phyloP scores from a whole-genome alignment of 2,113 vertebrate species.

The Phodopus roborovskii region DNA sequence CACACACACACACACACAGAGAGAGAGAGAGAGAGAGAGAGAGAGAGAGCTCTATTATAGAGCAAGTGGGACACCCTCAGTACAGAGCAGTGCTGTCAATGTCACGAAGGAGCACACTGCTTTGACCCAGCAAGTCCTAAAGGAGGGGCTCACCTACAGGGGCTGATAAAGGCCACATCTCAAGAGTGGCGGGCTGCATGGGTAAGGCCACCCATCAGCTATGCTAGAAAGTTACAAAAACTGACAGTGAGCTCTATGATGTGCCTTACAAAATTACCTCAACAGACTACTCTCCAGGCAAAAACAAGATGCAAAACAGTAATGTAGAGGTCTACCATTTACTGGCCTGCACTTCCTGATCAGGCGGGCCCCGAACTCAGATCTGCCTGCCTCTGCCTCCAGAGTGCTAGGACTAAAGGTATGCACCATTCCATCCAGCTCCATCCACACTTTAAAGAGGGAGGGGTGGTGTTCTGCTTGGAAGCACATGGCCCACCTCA shows the following conservation, averaged over 20 bases:
- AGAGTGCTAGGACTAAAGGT: background rate
- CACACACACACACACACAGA: background rate
- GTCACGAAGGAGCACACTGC: background rate
- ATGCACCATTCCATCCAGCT: background rate
- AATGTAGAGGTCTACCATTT: background rate
- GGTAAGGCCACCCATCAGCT: background rate
- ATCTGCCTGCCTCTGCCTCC: background rate
- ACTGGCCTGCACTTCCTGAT: background rate
- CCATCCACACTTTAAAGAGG: background rate
- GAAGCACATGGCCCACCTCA: background rate
- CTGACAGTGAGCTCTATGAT: background rate
- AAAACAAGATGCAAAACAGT: background rate
- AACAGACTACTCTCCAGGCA: background rate
- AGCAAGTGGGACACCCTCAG: too few species aligned
- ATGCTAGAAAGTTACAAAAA: background rate
- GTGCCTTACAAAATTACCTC: background rate
- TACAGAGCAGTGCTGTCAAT: background rate
- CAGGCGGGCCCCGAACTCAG: background rate
- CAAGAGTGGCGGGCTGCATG: background rate
- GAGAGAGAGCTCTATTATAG: too few species aligned
- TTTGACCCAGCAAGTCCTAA: background rate
- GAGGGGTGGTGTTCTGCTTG: background rate
- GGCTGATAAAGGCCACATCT: background rate
- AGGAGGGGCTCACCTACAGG: background rate
- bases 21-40: too few species aligned